These are phyloP conservation scores for Indicator indicator DNA, from an alignment of 2,113 vertebrate species.

Conservation along the genomic window DNA sequence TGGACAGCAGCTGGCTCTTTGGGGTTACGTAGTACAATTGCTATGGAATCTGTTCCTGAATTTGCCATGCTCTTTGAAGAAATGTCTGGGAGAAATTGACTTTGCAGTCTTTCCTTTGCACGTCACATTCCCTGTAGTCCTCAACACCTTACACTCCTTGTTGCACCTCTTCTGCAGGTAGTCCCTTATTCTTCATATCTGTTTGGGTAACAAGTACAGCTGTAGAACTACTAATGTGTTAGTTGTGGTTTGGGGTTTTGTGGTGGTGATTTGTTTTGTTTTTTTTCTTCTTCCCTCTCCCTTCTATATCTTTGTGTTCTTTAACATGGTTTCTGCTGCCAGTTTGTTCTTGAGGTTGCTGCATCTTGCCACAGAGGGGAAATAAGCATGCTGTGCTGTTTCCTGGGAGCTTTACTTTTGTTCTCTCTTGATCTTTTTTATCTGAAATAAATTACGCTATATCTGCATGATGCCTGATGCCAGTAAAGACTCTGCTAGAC, in stretches of 20 bases:
- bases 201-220: background rate
- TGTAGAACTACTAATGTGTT: background rate
- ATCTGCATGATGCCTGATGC: background rate
- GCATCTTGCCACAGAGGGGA: conserved; percentile 8
- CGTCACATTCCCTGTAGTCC: background rate
- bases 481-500: background rate
- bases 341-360: conserved; percentile 20
- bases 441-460: background rate
- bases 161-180: background rate
- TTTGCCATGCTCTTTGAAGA: conserved; percentile 7
- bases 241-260: too few relatives aligned
- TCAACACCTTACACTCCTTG: background rate
- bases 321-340: background rate
- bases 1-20: conserved; percentile 24
- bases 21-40: background rate
- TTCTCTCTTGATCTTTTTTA: background rate
- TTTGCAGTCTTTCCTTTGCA: background rate
- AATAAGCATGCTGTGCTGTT: background rate
- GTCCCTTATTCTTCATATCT: background rate
- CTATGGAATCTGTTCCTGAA: background rate
- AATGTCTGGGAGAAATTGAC: background rate
- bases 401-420: background rate
- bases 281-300: background rate
- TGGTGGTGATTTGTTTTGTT: too few relatives aligned
- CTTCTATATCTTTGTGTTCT: accelerated